Conservation (phyloP, 2,888 invertebrate genomes). For the Calameuta pallipes region DNA sequence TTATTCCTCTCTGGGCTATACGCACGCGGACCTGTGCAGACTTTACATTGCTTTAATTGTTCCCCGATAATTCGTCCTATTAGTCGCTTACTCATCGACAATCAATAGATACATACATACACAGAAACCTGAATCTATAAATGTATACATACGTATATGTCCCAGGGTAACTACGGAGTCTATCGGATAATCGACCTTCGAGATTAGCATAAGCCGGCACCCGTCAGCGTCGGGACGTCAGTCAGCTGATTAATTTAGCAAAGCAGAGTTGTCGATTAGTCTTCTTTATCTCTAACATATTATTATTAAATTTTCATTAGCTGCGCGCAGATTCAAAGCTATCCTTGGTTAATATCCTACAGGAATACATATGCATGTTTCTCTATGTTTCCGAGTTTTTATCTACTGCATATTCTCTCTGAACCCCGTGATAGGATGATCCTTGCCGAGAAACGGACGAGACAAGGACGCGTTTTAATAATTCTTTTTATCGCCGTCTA, state of each 20-base stretch:
- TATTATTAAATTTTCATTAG: no score
- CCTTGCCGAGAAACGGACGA: conserved; percentile 11
- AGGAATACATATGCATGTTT: no score
- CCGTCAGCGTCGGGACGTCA: neutral
- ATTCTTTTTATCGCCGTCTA: conserved; percentile 49
- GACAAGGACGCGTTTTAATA: conserved; percentile 45
- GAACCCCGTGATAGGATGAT: conserved; percentile 37
- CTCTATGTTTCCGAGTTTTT: no score
- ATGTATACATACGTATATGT: neutral
- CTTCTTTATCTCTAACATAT: no score
- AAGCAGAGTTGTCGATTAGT: no score
- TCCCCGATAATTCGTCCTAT: conserved; percentile 50
- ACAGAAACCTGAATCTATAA: no score
- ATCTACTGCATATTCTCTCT: conserved; percentile 31
- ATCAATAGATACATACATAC: neutral
- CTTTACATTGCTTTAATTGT: conserved; percentile 56
- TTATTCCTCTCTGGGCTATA: conserved; percentile 40
- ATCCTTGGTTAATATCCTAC: no score
- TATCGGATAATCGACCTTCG: neutral
- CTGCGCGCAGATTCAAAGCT: neutral
- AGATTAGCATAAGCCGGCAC: neutral
- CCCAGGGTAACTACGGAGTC: neutral
- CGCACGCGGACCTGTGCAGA: conserved; percentile 31
- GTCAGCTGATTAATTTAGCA: neutral
- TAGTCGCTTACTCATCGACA: conserved; percentile 26